A percentile compares a stretch with the other conserved stretches of the same genome.
These are phyloP conservation scores for Neuroscelio doddi DNA, from an alignment of 2,888 invertebrate species.

Conservation along the genomic window DNA sequence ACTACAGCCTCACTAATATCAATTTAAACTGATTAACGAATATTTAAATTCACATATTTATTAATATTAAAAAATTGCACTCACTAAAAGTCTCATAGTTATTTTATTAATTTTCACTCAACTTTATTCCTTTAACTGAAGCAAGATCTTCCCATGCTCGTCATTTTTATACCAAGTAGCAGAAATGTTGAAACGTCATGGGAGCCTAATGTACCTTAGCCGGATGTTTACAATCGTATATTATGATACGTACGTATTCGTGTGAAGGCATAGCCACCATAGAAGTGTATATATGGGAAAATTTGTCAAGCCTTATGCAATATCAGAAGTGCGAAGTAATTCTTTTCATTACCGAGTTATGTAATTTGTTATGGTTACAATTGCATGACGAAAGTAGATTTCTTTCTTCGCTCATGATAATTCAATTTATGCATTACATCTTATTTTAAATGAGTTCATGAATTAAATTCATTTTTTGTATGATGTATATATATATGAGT, in stretches of 20 bases:
- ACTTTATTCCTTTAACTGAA: slow-evolving; percentile 22
- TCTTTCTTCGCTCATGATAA: slow-evolving; percentile 35
- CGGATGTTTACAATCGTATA: slow-evolving; percentile 60
- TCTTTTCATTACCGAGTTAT: slow-evolving; percentile 53
- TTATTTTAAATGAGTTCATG: too few relatives aligned
- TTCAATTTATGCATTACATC: too few relatives aligned
- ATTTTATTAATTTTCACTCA: slow-evolving; percentile 19
- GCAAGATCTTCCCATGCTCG: slow-evolving; percentile 23
- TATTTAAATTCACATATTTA: too few relatives aligned
- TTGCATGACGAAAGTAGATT: slow-evolving; percentile 49
- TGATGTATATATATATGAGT: too few relatives aligned
- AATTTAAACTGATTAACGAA: too few relatives aligned
- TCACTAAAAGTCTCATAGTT: slow-evolving; percentile 54
- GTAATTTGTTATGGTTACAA: slow-evolving; percentile 42
- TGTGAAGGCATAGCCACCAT: slow-evolving; percentile 34
- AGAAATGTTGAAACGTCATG: slow-evolving; percentile 57
- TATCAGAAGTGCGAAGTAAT: slow-evolving; percentile 55
- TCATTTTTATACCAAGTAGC: slow-evolving; percentile 51
- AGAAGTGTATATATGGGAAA: slow-evolving; percentile 53
- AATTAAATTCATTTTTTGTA: too few relatives aligned
- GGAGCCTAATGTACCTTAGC: slow-evolving; percentile 51
- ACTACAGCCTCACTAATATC: too few relatives aligned
- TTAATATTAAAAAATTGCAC: slow-evolving; percentile 46
- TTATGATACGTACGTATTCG: too few relatives aligned
- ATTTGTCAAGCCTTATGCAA: slow-evolving; percentile 39